Conservation (phyloP, 2,113 vertebrate species). For the Pavo muticus region DNA sequence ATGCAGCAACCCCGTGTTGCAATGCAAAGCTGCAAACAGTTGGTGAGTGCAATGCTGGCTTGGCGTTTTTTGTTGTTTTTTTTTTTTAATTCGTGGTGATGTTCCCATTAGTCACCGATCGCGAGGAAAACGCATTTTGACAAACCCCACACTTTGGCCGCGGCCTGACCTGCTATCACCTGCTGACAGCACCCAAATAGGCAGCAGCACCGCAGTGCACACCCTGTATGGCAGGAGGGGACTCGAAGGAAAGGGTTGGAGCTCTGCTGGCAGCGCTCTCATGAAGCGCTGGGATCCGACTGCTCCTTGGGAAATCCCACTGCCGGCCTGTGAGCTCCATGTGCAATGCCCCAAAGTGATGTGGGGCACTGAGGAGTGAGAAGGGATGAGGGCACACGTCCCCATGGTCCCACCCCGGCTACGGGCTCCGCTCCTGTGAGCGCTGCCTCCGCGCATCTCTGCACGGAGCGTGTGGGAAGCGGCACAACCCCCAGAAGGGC, state of each 20-base stretch:
- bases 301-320: not conserved
- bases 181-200: not conserved
- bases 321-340: not conserved
- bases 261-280: not conserved
- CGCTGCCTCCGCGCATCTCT: constrained; percentile 8
- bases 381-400: not conserved
- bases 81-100: constrained; percentile 15
- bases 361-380: not conserved
- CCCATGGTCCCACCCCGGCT: not conserved
- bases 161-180: not conserved
- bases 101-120: constrained; percentile 64
- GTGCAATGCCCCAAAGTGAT: not conserved
- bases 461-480: constrained; percentile 31
- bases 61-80: not conserved
- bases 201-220: not conserved
- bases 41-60: constrained; percentile 60
- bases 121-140: constrained; percentile 16
- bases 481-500: constrained; percentile 56
- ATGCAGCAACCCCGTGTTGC: constrained; percentile 65
- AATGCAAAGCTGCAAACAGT: constrained; percentile 68
- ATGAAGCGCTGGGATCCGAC: not conserved
- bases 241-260: not conserved
- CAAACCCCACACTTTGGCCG: constrained; percentile 8
- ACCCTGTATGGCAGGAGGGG: not conserved
- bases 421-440: not conserved